Evolutionary conservation across 1,140 invertebrate species (phyloP).

Genomic region (Colletes gigas): DNA sequence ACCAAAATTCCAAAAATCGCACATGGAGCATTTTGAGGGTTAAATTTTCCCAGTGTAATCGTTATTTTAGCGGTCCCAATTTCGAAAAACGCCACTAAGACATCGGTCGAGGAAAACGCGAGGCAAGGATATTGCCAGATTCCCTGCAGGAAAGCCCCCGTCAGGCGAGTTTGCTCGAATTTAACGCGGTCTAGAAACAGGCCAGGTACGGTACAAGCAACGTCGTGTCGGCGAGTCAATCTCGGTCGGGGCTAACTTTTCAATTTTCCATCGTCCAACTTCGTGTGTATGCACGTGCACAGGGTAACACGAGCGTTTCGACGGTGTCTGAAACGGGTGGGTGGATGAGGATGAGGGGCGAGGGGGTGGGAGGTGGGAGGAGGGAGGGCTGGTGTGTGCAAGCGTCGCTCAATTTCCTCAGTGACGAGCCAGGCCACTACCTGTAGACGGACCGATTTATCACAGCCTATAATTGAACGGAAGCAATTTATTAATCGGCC

Average conservation of each 20-base stretch:
- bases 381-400: background rate
- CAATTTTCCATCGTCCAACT: conserved; percentile 60
- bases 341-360: too few species aligned
- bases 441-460: conserved; percentile 64
- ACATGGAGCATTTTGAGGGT: too few species aligned
- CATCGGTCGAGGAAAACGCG: background rate
- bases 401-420: conserved; percentile 61
- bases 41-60: too few species aligned
- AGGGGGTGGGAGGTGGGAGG: too few species aligned
- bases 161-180: conserved; percentile 23
- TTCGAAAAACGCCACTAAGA: too few species aligned
- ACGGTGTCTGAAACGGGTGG: too few species aligned
- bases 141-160: background rate
- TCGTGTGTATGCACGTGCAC: conserved; percentile 20
- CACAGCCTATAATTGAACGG: conserved; percentile 68
- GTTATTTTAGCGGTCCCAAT: too few species aligned
- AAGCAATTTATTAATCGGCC: conserved; percentile 69
- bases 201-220: conserved; percentile 18
- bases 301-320: background rate
- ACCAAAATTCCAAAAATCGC: too few species aligned
- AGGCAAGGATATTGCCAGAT: background rate
- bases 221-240: conserved; percentile 52
- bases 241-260: conserved; percentile 61
- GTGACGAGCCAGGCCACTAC: conserved; percentile 57
- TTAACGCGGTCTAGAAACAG: conserved; percentile 45